Percentiles rank a stretch among this genome's conserved stretches.
phyloP scores from a whole-genome alignment of 2,113 vertebrate genomes.

The Laterallus jamaicensis region DNA sequence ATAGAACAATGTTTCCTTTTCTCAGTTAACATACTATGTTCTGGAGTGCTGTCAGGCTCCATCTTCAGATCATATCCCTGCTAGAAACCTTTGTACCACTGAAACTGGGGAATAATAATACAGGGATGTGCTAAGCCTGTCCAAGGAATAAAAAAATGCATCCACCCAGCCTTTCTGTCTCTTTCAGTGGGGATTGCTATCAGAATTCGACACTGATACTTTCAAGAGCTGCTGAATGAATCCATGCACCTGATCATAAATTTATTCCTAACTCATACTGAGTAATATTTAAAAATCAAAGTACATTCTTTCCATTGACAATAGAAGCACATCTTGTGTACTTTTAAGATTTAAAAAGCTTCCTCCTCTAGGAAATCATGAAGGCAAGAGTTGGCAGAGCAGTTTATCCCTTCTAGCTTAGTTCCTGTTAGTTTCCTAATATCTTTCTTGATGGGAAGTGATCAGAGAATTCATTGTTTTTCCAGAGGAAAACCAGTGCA shows the following conservation, averaged over 20 bases:
- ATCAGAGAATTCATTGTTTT: neutral
- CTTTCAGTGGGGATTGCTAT: neutral
- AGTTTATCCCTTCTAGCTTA: neutral
- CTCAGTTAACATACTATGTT: neutral
- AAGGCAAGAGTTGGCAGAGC: neutral
- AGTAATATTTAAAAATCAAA: neutral
- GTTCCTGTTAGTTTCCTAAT: neutral
- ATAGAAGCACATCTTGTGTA: neutral
- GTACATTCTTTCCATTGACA: neutral
- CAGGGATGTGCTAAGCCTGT: neutral
- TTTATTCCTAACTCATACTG: neutral
- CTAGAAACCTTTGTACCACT: neutral
- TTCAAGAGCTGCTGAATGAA: neutral
- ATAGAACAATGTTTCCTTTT: slow-evolving; percentile 16
- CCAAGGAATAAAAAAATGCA: neutral
- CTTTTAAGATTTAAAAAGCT: neutral
- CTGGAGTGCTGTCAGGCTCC: neutral
- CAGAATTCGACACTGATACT: neutral
- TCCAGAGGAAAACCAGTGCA: neutral
- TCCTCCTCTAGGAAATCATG: neutral
- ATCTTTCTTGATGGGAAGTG: neutral
- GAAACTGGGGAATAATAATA: neutral
- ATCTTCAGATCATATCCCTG: neutral
- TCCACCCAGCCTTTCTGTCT: neutral
- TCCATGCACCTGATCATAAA: neutral